A percentile compares a stretch with the other conserved stretches of the same genome.
Evolutionary conservation across 2,888 invertebrate genomes (phyloP).

Genomic region (Spisula subtruncata): DNA sequence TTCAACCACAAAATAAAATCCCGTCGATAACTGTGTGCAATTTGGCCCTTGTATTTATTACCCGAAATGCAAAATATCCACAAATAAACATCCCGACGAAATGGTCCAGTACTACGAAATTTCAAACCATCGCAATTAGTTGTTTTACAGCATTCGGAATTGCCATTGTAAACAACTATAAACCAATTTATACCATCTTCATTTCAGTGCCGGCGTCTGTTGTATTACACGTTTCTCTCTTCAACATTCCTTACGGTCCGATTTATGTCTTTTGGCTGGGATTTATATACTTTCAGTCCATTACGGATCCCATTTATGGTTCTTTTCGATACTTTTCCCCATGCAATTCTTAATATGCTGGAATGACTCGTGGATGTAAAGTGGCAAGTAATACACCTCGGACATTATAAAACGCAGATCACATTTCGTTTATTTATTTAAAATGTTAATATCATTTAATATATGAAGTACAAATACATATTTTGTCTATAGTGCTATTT

Average conservation of each 20-base stretch:
- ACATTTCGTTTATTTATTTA: not conserved
- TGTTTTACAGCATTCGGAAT: no score
- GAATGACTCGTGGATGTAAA: not conserved
- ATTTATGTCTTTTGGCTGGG: constrained; percentile 35
- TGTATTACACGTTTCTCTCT: constrained; percentile 38
- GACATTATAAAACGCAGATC: not conserved
- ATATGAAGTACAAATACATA: not conserved
- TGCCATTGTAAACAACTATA: no score
- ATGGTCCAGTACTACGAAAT: no score
- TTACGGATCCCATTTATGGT: constrained; percentile 34
- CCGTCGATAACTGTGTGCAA: no score
- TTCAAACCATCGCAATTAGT: no score
- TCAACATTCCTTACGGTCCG: constrained; percentile 21
- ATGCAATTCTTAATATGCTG: not conserved
- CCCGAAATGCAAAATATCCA: no score
- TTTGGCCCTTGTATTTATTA: no score
- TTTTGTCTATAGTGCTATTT: no score
- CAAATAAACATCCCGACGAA: no score
- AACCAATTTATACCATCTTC: not conserved
- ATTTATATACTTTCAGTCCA: constrained; percentile 38
- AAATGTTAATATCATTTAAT: not conserved
- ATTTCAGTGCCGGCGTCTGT: not conserved
- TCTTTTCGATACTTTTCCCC: not conserved
- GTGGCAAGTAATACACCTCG: not conserved
- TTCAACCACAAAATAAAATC: no score